Evolutionary conservation across 1,140 invertebrate species (phyloP), one percentile per base, ranked within the genome.

Genomic region (Dermatophagoides farinae): DNA sequence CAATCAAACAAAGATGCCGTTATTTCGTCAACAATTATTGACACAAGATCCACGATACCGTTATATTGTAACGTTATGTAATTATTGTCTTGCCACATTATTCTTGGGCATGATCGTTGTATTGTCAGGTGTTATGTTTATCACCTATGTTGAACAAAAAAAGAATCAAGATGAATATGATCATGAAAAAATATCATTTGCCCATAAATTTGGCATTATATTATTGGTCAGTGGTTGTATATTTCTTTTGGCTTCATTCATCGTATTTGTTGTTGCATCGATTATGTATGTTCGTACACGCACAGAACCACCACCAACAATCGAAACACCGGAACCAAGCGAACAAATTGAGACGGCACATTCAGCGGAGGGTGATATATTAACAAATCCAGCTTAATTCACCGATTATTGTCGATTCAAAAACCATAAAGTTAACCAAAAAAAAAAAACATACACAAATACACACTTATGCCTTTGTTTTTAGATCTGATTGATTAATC

Each of bases 121-220:
- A 1, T 43, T 60, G n/a, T 60, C 58, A 6, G 58, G 58, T 39
- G 44, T 60, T 38, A 60, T 60, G 58, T 23, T 60, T 1, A 60
- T 44, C 2, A 40, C 58, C 6, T 49, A 18, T 23, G 39, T 14
- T 47, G 58, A 60, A 22, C 37, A 57, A 2, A 16, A 20, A 31
- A 23, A 49, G 31, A 49, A 14, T 16, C 23, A 10, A 40, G 31
- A 10, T n/a, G 40, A 46, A 12, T 16, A 50, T 39, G 22, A 12
- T 31, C 31, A n/a, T 6, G n/a, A 37, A 20, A 12, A 39, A 60
- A 2, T 16, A 39, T 23, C 10, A 16, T 16, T 31, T 47, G 22
- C 58, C 4, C n/a, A 38, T 4, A 37, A 9, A 16, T 14, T 60
- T 39, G 46, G 58, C 22, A 2, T 49, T n/a, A 31, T 41, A 20